Evolutionary conservation across 2,888 invertebrate species (phyloP), one percentile per base, ranked within the genome.

Genomic region (Ctenicera cuprea): DNA sequence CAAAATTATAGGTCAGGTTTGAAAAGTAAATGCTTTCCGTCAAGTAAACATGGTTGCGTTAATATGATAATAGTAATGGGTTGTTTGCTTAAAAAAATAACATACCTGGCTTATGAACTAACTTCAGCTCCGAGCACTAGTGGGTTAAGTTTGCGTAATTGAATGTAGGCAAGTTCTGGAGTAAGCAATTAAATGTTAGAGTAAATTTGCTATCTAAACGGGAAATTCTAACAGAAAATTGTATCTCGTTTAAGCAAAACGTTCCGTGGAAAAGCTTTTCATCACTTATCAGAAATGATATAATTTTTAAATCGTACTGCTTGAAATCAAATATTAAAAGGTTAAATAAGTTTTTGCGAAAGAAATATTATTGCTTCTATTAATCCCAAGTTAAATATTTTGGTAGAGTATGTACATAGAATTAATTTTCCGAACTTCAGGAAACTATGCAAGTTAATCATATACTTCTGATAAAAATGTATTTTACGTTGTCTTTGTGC

Each of bases 111-210:
- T 38, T 59, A 30, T 38, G 12, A 57, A 33, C 18, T 59, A 59
- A 59, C 18, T 37, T 11, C 22, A 38, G 12, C 18, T 20, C 3
- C 22, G 5, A 59, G 38, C 59, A 9, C 12, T 16, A 8, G 18
- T 38, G 16, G 59, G 30, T 59, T 33, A 11, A 59, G 57, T 57
- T 37, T 57, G 11, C 57, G 38, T 59, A 59, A 59, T 59, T 59
- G 59, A 59, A 59, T 38, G 59, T 38, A 59, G 41, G 12, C 38
- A 8, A 59, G 59, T 59, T 30, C 54, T 30, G 16, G 26, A 22
- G 54, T 50, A 50, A 50, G 12, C 50, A 50, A 26, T 20, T 50
- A 50, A 45, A 50, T 50, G 50, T 20, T 50, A 26, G n/a, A n/a
- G 22, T 26, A 50, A 50, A 50, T 50, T 22, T 50, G 26, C 50